phyloP scores from a whole-genome alignment of 2,797 vertebrate species.

The Coregonus suidteri region DNA sequence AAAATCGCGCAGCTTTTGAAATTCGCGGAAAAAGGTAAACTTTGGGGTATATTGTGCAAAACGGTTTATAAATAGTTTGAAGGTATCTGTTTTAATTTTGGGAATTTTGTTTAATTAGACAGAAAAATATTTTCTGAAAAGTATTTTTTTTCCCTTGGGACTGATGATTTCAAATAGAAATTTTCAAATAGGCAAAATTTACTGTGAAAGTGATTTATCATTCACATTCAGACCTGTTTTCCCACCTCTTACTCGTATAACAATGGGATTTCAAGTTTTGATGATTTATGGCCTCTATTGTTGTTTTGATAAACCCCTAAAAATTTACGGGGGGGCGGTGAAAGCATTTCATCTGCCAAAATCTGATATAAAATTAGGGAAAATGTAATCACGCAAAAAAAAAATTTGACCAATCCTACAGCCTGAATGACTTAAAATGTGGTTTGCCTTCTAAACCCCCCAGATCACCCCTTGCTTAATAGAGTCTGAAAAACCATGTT shows the following conservation, averaged over 20 bases:
- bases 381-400: neutral
- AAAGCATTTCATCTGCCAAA: neutral
- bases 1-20: constrained; percentile 32
- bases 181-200: too few species aligned
- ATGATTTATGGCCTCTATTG: neutral
- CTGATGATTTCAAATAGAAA: neutral
- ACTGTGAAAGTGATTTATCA: neutral
- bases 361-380: constrained; percentile 9
- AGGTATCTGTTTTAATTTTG: neutral
- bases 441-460: neutral
- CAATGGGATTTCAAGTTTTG: neutral
- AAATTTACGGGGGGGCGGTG: neutral
- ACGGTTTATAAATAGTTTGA: neutral
- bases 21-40: constrained; percentile 4
- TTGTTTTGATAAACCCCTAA: neutral
- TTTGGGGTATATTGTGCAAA: neutral
- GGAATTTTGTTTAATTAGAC: neutral
- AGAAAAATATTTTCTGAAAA: neutral
- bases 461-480: neutral
- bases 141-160: neutral
- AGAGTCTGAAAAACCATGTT: neutral
- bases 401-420: neutral
- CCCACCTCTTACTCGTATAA: neutral
- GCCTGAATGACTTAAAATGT: neutral
- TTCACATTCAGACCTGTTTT: neutral